Evolutionary conservation across 2,888 invertebrate genomes (phyloP), one percentile per base, ranked within the genome.

Genomic region (Myopa testacea): DNA sequence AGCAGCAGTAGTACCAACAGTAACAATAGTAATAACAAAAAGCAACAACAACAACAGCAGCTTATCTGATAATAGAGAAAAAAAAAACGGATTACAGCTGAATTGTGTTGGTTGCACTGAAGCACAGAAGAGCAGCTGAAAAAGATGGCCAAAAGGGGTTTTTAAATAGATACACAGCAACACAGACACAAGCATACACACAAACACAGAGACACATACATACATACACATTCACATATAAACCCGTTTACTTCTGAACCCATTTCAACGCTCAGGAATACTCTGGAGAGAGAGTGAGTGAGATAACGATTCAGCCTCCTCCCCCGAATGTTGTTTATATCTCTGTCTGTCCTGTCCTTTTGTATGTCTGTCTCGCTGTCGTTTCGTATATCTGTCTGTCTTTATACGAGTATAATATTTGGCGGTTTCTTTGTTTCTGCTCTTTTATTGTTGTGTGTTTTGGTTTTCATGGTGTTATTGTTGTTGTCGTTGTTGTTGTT

Each of bases 121-220:
- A 45, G 45, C 45, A 45, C 45, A 45, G 45, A 45, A 45, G 45
- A 45, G 45, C 45, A 45, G 45, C 45, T 14, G 38, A 34, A 50
- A 12, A 12, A 50, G 63, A 63, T 40, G 26, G 73, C 73, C 73
- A 73, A 73, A 26, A 73, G 73, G 73, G 73, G 62, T 73, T 73
- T 62, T 62, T 26, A 45, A 26, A 8, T 38, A 45, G 62, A 73
- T 45, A 63, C 19, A 16, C 45, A 26, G 26, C 45, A 45, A 50
- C 50, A 69, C 8, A 50, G 12, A 19, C 10, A 4, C 16, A 68
- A n/a, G 0, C 45, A 68, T 1, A 68, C 68, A 45, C 10, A 34
- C 40, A 67, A 16, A 68, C 68, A 68, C 19, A 68, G 4, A 26
- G 1, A 26, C 26, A 26, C 26, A 26, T 2, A 26, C 26, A 26